A percentile compares a stretch with the other conserved stretches of the same genome.
phyloP scores from a whole-genome alignment of 2,797 vertebrate species.

The Poliocrania exsul region DNA sequence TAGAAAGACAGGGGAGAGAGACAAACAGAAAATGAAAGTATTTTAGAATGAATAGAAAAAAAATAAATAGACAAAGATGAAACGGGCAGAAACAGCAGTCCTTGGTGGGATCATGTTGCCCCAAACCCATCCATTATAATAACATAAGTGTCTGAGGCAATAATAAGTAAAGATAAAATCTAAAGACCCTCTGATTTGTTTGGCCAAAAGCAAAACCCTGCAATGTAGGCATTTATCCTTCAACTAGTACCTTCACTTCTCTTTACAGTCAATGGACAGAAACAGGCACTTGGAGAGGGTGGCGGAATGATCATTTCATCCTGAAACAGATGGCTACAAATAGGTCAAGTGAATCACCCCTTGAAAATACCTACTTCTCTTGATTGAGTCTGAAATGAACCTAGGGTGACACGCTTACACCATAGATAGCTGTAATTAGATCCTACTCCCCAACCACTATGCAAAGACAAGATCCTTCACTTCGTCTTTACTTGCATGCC shows the following conservation, averaged over 20 bases:
- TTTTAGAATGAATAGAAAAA: background rate
- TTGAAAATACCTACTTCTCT: conserved; percentile 8
- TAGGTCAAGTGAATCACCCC: conserved; percentile 37
- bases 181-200: background rate
- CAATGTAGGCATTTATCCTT: background rate
- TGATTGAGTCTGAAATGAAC: background rate
- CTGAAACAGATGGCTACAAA: conserved; percentile 26
- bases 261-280: background rate
- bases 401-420: background rate
- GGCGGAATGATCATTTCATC: background rate
- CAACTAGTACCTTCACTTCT: background rate
- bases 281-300: background rate
- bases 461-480: background rate
- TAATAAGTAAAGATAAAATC: background rate
- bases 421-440: background rate
- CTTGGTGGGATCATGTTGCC: background rate
- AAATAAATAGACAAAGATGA: background rate
- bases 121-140: background rate
- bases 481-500: background rate
- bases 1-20: background rate
- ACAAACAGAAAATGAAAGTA: background rate
- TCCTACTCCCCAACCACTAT: background rate
- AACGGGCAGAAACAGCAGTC: background rate
- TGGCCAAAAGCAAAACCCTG: background rate
- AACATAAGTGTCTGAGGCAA: background rate